phyloP scores from a whole-genome alignment of 2,113 vertebrate genomes.

The Marmota flaviventris region DNA sequence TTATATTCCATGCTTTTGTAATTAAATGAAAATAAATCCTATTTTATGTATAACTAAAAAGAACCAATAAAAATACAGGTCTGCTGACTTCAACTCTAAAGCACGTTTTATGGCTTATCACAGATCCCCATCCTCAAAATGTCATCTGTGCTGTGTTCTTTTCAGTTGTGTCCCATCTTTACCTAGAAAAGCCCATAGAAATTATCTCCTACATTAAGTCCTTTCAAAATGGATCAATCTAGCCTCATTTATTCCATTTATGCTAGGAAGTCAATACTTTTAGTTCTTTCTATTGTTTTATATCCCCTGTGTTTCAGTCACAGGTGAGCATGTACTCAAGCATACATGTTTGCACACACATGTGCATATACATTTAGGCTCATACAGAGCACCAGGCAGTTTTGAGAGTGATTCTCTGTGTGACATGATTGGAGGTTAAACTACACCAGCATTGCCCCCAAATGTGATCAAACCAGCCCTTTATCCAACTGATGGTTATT shows the following conservation, averaged over 20 bases:
- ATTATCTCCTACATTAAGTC: neutral
- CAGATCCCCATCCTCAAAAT: neutral
- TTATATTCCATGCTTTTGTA: too few species aligned
- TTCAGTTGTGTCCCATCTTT: neutral
- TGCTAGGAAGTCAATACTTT: slow-evolving; percentile 21
- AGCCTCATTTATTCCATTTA: neutral
- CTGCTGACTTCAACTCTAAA: slow-evolving; percentile 37
- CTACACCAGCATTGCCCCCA: slow-evolving; percentile 28
- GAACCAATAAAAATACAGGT: neutral
- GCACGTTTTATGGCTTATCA: neutral
- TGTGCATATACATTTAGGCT: neutral
- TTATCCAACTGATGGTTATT: slow-evolving; percentile 8
- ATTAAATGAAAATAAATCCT: too few species aligned
- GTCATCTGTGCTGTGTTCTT: slow-evolving; percentile 15
- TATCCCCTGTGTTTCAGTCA: neutral
- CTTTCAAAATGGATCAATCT: slow-evolving; percentile 15
- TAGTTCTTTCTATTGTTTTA: slow-evolving; percentile 9
- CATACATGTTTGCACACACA: neutral
- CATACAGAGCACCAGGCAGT: neutral
- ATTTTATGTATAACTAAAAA: too few species aligned
- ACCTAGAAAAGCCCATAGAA: slow-evolving; percentile 22
- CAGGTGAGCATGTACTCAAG: neutral
- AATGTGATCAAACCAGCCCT: neutral
- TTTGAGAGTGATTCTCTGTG: neutral
- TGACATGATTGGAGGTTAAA: slow-evolving; percentile 19